Evolutionary conservation across 2,888 invertebrate genomes (phyloP), one percentile per base, ranked within the genome.

Genomic region (Rhamnusium bicolor): DNA sequence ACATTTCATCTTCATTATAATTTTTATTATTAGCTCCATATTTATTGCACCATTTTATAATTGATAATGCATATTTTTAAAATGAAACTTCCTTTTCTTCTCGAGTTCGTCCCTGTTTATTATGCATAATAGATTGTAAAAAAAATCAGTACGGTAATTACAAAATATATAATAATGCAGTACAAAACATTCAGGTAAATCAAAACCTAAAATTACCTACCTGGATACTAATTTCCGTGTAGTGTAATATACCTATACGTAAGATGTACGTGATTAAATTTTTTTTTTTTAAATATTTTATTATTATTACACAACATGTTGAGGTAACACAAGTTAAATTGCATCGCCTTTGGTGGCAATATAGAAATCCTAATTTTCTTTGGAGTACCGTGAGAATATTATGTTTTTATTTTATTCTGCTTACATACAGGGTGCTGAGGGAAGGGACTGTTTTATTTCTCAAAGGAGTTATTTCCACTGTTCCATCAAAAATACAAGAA

Each of bases 231-330:
- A 27, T 56, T 56, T 24, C n/a, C 54, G n/a, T 12, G n/a, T n/a
- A 40, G 27, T 24, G 54, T 56, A 56, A 56, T 27, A 27, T 27
- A 56, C 7, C 54, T 16, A 56, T 40, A 14, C 54, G 16, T 27
- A 14, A 56, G 14, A n/a, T 27, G 24, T 56, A 56, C 54, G 54
- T 56, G 54, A 56, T 27, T 56, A 14, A 14, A 40, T 40, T n/a
- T 56, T 56, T 27, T 56, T 40, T 40, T 56, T 56, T 56, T 56
- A n/a, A 56, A 56, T 27, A 56, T 56, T n/a, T n/a, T 54, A 12
- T 40, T 40, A n/a, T 14, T 56, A n/a, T 27, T 24, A 24, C 54
- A n/a, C 54, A 24, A 56, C 16, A 16, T 14, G 54, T n/a, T 56
- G 54, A n/a, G 27, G 14, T 56, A 14, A 24, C 6, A 56, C 27